Conservation (phyloP, 1,140 invertebrate genomes). For the Drosophila saltans region DNA sequence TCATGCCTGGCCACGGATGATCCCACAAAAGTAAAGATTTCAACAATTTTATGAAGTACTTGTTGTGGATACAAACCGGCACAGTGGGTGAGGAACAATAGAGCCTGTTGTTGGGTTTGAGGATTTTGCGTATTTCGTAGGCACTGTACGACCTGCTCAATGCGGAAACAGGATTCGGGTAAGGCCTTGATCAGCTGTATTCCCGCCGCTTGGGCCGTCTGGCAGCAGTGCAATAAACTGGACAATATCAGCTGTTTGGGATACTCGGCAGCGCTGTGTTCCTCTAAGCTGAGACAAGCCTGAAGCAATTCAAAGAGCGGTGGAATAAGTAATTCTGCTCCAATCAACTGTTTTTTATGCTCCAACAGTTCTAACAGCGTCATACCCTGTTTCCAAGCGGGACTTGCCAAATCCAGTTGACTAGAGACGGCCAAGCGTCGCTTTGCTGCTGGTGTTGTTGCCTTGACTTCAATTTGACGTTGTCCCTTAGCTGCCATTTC, state of each 20-base stretch:
- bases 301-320: conserved; percentile 92
- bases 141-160: conserved; percentile 93
- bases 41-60: conserved; percentile 95
- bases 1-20: conserved; percentile 95
- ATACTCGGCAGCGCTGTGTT: conserved; percentile 93
- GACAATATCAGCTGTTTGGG: conserved; percentile 93
- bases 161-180: conserved; percentile 87
- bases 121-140: conserved; percentile 95
- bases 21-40: conserved; percentile 98
- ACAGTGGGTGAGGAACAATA: conserved; percentile 91
- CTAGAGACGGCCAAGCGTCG: conserved; percentile 51
- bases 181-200: conserved; percentile 83
- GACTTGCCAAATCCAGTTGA: conserved; percentile 83
- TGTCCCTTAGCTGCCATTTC: conserved; percentile 42
- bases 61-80: conserved; percentile 90
- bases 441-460: conserved; percentile 19
- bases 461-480: conserved; percentile 2
- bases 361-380: conserved; percentile 93
- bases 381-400: conserved; percentile 90
- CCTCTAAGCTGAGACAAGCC: conserved; percentile 90
- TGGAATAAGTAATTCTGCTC: conserved; percentile 87
- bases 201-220: conserved; percentile 83
- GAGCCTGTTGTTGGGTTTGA: conserved; percentile 96
- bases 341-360: conserved; percentile 88
- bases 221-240: conserved; percentile 89